Conservation (phyloP, 2,113 vertebrate genomes). For the Brachyhypopomus gauderio region DNA sequence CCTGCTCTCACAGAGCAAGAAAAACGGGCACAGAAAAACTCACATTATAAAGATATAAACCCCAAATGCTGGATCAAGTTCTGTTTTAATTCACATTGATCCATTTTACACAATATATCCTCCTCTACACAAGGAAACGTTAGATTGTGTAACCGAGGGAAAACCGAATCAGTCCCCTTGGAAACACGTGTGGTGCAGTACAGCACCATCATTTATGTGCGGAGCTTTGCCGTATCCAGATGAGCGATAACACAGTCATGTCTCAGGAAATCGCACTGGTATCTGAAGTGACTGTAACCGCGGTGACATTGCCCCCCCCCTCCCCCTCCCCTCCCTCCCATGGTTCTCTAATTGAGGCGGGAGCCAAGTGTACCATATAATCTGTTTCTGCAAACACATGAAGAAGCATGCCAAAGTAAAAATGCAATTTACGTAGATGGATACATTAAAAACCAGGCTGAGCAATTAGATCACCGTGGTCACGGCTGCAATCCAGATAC, state of each 20-base stretch:
- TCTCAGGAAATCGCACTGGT: constrained; percentile 1
- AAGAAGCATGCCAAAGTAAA: too few relatives aligned
- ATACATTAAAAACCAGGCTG: too few relatives aligned
- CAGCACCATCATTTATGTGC: background rate
- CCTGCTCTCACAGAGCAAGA: background rate
- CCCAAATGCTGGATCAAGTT: background rate
- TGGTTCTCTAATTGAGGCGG: too few relatives aligned
- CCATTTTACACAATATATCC: background rate
- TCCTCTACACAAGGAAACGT: background rate
- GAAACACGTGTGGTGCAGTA: background rate
- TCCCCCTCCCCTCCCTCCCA: too few relatives aligned
- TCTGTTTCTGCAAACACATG: too few relatives aligned
- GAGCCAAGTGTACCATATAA: too few relatives aligned
- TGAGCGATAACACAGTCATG: constrained; percentile 15
- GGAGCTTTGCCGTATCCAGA: constrained; percentile 1
- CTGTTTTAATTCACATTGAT: background rate
- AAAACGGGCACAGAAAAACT: background rate
- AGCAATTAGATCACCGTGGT: too few relatives aligned
- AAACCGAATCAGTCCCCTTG: constrained; percentile 8
- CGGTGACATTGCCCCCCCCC: too few relatives aligned
- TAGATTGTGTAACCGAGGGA: background rate
- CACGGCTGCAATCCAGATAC: too few relatives aligned
- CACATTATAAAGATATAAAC: background rate
- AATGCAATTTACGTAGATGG: too few relatives aligned
- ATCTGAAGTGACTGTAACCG: background rate